Evolutionary conservation across 2,797 vertebrate species (phyloP).

Genomic region (Heteromormyrus szaboi): DNA sequence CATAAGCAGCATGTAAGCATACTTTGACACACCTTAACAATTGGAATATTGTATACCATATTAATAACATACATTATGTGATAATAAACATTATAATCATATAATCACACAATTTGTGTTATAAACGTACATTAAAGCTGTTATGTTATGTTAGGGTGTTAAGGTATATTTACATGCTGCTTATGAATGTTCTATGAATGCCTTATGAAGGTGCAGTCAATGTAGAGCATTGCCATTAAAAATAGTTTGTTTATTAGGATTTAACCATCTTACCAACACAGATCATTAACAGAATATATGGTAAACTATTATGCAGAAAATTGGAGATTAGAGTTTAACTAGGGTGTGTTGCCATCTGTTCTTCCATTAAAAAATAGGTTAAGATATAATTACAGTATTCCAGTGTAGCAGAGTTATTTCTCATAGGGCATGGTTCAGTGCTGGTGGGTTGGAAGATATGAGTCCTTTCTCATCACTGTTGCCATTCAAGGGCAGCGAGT

Average conservation of each 20-base stretch:
- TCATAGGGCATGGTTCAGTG: background rate
- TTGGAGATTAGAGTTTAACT: background rate
- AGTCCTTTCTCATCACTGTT: background rate
- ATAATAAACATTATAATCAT: background rate
- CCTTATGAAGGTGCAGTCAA: background rate
- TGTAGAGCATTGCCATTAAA: background rate
- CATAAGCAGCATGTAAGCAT: background rate
- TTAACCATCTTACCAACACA: background rate
- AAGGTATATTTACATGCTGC: background rate
- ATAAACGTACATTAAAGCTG: background rate
- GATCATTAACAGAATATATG: background rate
- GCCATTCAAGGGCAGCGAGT: background rate
- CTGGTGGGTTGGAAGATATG: background rate
- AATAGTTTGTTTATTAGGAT: background rate
- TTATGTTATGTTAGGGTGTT: background rate
- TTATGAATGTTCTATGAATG: background rate
- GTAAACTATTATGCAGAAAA: background rate
- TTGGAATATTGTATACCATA: background rate
- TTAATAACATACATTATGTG: background rate
- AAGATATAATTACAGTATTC: slow-evolving; percentile 5
- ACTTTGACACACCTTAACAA: background rate
- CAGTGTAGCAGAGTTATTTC: background rate
- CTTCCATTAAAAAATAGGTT: slow-evolving; percentile 11
- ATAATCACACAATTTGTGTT: background rate
- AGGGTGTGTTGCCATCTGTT: background rate